phyloP scores from a whole-genome alignment of 2,797 vertebrate genomes.

The Varecia variegata region DNA sequence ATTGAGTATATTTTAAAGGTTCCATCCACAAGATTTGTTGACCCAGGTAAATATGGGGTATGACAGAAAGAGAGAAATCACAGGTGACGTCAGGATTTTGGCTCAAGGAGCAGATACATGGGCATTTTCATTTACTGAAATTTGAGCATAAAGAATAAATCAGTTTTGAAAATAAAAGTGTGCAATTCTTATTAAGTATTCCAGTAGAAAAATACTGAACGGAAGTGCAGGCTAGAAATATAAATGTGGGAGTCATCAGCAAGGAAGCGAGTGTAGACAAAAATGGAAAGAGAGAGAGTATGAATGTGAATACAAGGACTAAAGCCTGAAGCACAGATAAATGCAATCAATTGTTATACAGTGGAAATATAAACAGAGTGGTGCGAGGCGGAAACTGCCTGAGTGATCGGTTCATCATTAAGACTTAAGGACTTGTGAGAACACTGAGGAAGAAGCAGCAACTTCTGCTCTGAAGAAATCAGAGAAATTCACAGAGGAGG shows the following conservation, averaged over 20 bases:
- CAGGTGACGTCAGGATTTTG: background rate
- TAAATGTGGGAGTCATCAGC: background rate
- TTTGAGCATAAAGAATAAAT: background rate
- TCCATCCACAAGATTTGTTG: background rate
- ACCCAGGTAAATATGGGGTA: background rate
- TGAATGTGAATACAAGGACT: background rate
- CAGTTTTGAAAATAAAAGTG: background rate
- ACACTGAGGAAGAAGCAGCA: background rate
- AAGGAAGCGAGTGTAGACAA: background rate
- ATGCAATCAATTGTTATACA: background rate
- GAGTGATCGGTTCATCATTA: fast-evolving
- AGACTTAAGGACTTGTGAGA: background rate
- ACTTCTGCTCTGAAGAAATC: background rate
- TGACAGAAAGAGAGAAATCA: background rate
- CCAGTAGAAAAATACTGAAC: background rate
- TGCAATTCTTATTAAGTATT: background rate
- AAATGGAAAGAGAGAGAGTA: background rate
- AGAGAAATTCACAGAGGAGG: background rate
- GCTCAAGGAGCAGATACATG: background rate
- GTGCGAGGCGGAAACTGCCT: background rate
- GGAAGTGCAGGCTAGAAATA: background rate
- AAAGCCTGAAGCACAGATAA: background rate
- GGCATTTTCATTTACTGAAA: background rate
- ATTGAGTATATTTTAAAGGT: background rate
- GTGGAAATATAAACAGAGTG: background rate